These are phyloP conservation scores for Paratilapia polleni DNA, from an alignment of 2,113 vertebrate species.

Conservation along the genomic window DNA sequence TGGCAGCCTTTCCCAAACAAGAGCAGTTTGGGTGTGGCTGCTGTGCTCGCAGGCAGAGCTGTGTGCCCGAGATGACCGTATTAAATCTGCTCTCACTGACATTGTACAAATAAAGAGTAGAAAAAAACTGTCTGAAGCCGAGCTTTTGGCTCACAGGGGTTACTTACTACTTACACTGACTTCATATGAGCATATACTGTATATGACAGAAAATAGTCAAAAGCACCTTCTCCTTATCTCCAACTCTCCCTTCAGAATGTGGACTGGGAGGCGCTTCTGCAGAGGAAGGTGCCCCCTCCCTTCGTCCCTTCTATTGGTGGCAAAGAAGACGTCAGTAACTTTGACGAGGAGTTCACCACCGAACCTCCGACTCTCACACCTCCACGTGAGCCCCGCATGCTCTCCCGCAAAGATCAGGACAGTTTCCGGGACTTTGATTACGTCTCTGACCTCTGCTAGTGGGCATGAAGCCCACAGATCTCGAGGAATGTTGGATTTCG, in stretches of 20 bases:
- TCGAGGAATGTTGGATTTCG: constrained; percentile 28
- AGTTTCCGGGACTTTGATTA: constrained; percentile 98
- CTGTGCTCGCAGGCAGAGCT: too few relatives aligned
- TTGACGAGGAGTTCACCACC: constrained; percentile 98
- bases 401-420: constrained; percentile 94
- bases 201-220: too few relatives aligned
- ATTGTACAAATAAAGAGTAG: too few relatives aligned
- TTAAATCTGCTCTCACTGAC: too few relatives aligned
- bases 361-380: constrained; percentile 93
- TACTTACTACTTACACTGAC: too few relatives aligned
- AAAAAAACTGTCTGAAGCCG: too few relatives aligned
- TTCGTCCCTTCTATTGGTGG: constrained; percentile 91
- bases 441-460: constrained; percentile 96
- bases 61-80: too few relatives aligned
- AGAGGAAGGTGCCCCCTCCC: constrained; percentile 91
- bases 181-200: too few relatives aligned
- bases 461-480: neutral
- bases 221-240: neutral
- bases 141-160: too few relatives aligned
- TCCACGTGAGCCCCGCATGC: constrained; percentile 92
- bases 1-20: too few relatives aligned
- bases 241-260: constrained; percentile 79
- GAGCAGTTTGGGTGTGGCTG: too few relatives aligned
- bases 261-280: constrained; percentile 92
- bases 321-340: constrained; percentile 97